Conservation (phyloP, 1,140 invertebrate species). For the Cylas formicarius region DNA sequence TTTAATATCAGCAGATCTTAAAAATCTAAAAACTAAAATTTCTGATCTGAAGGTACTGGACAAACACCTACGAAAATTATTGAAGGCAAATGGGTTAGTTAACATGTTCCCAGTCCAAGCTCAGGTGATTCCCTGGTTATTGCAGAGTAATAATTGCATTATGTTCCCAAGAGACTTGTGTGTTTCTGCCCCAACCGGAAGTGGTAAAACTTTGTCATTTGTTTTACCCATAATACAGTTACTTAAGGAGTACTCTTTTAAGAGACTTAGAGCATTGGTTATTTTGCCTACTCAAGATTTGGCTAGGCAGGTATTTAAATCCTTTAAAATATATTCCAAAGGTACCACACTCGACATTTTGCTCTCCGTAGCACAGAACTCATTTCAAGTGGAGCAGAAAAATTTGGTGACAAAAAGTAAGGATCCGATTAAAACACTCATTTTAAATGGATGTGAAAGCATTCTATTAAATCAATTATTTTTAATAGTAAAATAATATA, state of each 20-base stretch:
- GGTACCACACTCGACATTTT: slow-evolving; percentile 67
- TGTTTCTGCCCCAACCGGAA: slow-evolving; percentile 94
- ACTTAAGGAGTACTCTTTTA: slow-evolving; percentile 45
- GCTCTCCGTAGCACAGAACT: slow-evolving; percentile 63
- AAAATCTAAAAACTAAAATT: slow-evolving; percentile 51
- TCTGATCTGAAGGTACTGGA: slow-evolving; percentile 56
- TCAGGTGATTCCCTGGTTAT: slow-evolving; percentile 73
- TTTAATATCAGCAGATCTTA: slow-evolving; percentile 64
- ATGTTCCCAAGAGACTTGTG: slow-evolving; percentile 83
- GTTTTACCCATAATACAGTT: slow-evolving; percentile 86
- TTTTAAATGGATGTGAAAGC: no score
- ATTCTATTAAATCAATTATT: no score
- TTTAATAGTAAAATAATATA: no score
- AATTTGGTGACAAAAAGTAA: slow-evolving; percentile 63
- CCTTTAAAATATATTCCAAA: slow-evolving; percentile 67
- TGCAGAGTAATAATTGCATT: slow-evolving; percentile 40
- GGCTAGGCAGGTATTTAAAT: slow-evolving; percentile 80
- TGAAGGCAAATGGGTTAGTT: slow-evolving; percentile 66
- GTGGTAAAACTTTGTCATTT: slow-evolving; percentile 95
- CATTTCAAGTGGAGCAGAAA: slow-evolving; percentile 69
- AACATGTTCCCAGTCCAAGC: slow-evolving; percentile 86
- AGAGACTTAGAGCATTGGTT: slow-evolving; percentile 71
- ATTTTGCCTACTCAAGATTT: slow-evolving; percentile 89
- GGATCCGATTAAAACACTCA: slow-evolving; percentile 6
- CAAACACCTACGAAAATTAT: slow-evolving; percentile 51